Evolutionary conservation across 1,140 invertebrate species (phyloP), one percentile per base, ranked within the genome.

Genomic region (Bombus huntii): DNA sequence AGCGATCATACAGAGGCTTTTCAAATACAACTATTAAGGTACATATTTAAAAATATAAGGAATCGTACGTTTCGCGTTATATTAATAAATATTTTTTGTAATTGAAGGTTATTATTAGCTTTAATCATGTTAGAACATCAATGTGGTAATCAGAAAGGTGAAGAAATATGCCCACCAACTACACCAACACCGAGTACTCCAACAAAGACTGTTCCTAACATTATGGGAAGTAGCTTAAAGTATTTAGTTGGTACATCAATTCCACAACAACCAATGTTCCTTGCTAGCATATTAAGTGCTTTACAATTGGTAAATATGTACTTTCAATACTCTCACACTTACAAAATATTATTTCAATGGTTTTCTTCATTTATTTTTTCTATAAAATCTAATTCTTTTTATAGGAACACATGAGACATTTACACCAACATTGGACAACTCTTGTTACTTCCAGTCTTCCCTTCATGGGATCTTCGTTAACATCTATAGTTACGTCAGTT

Each of bases 231-330:
- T 86, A 94, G 96, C 89, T 94, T 97, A 3, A 96, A 97, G 88
- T 97, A 97, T 89, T 92, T 97, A 73, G 95, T 96, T 85, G 97
- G 97, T 47, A 95, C 97, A 65, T 93, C 97, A 44, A 97, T 98
- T 87, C 97, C 97, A 59, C 97, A 98, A 91, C 98, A 99, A 93
- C 96, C 97, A 34, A 98, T 99, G 96, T 98, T 99, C 92, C 94
- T 98, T 34, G 96, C 97, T 39, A 97, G 98, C 68, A 96, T 99
- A 78, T 94, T 98, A 72, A 97, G 96, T 90, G 98, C 98, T 31
- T 95, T 99, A 66, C 96, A 96, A 93, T 91, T 95, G 87, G 96
- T 96, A 89, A 78, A 84, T 90, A 57, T 83, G 1, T 31, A 22
- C 9, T 47, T 31, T 39, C 1, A 42, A 34, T 74, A 62, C 10